Percentiles rank a stretch among this genome's conserved stretches.
Conservation (phyloP, 2,113 vertebrate genomes). For the Eulemur rufifrons region DNA sequence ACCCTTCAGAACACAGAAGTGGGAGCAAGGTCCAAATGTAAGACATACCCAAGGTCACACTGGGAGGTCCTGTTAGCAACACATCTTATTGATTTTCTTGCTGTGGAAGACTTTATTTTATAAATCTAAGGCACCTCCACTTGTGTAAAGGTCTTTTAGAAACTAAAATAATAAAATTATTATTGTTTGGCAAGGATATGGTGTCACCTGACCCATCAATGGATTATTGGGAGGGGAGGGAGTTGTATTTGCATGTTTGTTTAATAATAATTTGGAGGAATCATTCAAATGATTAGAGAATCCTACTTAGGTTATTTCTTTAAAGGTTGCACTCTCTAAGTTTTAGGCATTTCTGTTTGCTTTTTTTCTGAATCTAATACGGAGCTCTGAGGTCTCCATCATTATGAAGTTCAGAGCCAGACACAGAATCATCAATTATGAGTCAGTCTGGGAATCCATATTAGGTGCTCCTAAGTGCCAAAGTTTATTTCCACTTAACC, state of each 20-base stretch:
- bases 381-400: background rate
- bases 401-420: background rate
- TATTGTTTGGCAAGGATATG: background rate
- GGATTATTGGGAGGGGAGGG: background rate
- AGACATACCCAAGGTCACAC: background rate
- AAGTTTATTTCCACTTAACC: background rate
- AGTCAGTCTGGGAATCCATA: background rate
- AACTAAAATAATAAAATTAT: background rate
- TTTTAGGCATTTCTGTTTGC: background rate
- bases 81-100: slow-evolving; percentile 38
- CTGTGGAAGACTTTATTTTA: slow-evolving; percentile 64
- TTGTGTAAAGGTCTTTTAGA: background rate
- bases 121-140: slow-evolving; percentile 33
- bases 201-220: background rate
- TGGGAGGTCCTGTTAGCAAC: background rate
- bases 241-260: background rate
- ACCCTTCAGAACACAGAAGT: background rate
- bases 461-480: background rate
- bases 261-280: background rate
- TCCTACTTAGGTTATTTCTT: background rate
- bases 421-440: background rate
- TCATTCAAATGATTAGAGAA: background rate
- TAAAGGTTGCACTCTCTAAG: background rate
- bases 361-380: background rate
- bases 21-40: background rate